Evolutionary conservation across 1,140 invertebrate species (phyloP), one percentile per base, ranked within the genome.

Genomic region (Lamellibrachia luymesi): DNA sequence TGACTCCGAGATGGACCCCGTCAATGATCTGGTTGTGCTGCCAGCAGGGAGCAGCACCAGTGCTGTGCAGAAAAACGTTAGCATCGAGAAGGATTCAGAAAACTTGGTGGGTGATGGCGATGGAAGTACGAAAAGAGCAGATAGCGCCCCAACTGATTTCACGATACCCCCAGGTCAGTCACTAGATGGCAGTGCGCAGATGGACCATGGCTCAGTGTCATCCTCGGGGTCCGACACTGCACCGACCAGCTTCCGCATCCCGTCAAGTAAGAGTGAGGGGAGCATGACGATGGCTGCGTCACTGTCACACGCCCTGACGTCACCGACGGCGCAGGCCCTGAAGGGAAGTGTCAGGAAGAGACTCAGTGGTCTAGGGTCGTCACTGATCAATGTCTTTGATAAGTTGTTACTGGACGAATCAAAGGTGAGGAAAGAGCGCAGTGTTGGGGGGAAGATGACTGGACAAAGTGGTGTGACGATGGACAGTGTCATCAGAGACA

Each of bases 291-390:
- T 92, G 56, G 92, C 50, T 17, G 27, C 80, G 50, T 93, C 93
- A 91, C 90, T n/a, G 25, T 91, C 90, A 5, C 90, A 64, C 38
- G 92, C 92, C 51, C 8, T 38, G 50, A 64, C 5, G 38, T 80
- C 64, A 80, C 64, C 64, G 64, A 27, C 50, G 25, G 56, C 92
- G 51, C 25, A 49, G 51, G 38, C 51, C 49, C 56, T 92, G 25
- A 51, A 89, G 49, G 64, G 27, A 6, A 97, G 97, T 52, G 96
- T 96, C 2, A 97, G 97, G 93, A 97, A 98, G 94, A 96, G 98
- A 93, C 98, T 98, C 97, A 98, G 97, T 90, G 97, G 97, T 89
- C 97, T 98, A 51, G 97, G 97, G 91, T 97, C 97, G 0, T 98
- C 97, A 95, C 96, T 98, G 92, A 97, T 97, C 94, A 97, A 97